Conservation (phyloP, 2,888 invertebrate species). For the Agrochola lota region DNA sequence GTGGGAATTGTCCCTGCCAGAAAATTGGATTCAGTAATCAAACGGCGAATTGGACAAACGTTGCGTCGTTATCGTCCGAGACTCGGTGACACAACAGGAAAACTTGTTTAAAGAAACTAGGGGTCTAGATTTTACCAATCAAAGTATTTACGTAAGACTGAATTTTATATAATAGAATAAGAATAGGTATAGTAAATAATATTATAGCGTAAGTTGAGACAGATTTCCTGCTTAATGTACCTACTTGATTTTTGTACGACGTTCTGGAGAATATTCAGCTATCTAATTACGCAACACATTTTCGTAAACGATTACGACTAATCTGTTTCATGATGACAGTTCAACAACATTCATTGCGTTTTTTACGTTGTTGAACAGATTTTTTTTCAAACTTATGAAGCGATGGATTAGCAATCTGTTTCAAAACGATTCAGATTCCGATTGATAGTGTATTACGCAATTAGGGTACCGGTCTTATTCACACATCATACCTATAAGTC, state of each 20-base stretch:
- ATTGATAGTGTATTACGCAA: too few relatives aligned
- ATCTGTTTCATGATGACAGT: too few relatives aligned
- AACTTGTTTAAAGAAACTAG: constrained; percentile 56
- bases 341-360: too few relatives aligned
- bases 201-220: not conserved
- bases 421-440: too few relatives aligned
- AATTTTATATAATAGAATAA: not conserved
- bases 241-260: not conserved
- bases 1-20: constrained; percentile 82
- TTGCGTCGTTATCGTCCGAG: constrained; percentile 77
- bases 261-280: not conserved
- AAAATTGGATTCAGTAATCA: constrained; percentile 87
- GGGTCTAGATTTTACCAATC: constrained; percentile 20
- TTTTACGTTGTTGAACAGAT: too few relatives aligned
- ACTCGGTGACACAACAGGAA: constrained; percentile 64
- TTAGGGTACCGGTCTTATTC: not conserved
- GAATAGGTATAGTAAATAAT: not conserved
- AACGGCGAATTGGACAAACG: constrained; percentile 79
- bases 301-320: too few relatives aligned
- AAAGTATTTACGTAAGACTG: not conserved
- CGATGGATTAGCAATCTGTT: too few relatives aligned
- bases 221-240: not conserved
- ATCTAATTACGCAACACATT: too few relatives aligned
- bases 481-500: not conserved
- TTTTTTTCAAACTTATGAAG: too few relatives aligned